These are phyloP conservation scores for Emys orbicularis DNA, from an alignment of 2,797 vertebrate species.

Conservation along the genomic window DNA sequence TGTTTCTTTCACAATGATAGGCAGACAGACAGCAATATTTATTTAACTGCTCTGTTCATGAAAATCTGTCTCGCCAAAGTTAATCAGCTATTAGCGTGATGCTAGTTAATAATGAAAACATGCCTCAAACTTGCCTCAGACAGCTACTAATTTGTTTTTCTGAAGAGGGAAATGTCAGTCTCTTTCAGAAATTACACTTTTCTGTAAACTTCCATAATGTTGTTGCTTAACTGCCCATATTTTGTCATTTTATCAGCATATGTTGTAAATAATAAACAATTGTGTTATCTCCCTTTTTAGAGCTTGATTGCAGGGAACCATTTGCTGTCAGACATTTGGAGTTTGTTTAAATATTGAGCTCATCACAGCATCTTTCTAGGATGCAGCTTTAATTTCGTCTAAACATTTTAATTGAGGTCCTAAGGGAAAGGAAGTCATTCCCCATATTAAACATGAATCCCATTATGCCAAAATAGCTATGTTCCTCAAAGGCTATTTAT, in stretches of 20 bases:
- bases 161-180: not conserved
- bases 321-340: slow-evolving; percentile 53
- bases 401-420: slow-evolving; percentile 74
- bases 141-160: slow-evolving; percentile 29
- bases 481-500: slow-evolving; percentile 73
- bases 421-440: slow-evolving; percentile 66
- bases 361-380: slow-evolving; percentile 51
- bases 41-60: not conserved
- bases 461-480: slow-evolving; percentile 70
- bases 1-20: not conserved
- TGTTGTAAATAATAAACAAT: slow-evolving; percentile 36
- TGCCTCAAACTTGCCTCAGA: slow-evolving; percentile 36
- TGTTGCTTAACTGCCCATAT: slow-evolving; percentile 3
- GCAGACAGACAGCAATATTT: not conserved
- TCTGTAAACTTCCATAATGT: not conserved
- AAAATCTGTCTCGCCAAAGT: slow-evolving; percentile 13
- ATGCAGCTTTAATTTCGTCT: slow-evolving; percentile 67
- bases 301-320: slow-evolving; percentile 44
- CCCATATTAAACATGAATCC: slow-evolving; percentile 71
- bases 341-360: slow-evolving; percentile 57
- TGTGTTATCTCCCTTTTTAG: slow-evolving; percentile 17
- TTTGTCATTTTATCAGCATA: slow-evolving; percentile 27
- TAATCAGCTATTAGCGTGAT: not conserved
- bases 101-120: slow-evolving; percentile 43
- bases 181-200: slow-evolving; percentile 22